Evolutionary conservation across 2,113 vertebrate species (phyloP).

Genomic region (Bufo bufo): DNA sequence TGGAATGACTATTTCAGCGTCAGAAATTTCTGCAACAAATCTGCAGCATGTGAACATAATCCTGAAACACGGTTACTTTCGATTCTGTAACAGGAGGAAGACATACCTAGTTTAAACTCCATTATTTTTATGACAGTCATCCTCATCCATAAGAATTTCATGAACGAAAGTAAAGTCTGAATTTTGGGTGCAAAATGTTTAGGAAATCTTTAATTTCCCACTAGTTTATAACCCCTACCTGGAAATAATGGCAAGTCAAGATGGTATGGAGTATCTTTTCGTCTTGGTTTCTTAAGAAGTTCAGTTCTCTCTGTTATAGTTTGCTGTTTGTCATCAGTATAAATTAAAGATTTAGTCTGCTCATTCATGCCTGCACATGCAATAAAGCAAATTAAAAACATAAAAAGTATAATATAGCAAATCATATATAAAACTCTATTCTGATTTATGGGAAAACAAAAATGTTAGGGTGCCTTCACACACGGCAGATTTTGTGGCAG

Average conservation of each 20-base stretch:
- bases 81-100: too few relatives aligned
- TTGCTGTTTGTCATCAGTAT: slow-evolving; percentile 28
- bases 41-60: not conserved
- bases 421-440: not conserved
- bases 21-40: not conserved
- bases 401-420: slow-evolving; percentile 27
- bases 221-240: slow-evolving; percentile 60
- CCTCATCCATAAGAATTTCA: not conserved
- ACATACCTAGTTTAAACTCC: too few relatives aligned
- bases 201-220: not conserved
- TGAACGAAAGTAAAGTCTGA: not conserved
- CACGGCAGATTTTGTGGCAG: too few relatives aligned
- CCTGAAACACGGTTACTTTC: too few relatives aligned
- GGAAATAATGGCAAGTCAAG: slow-evolving; percentile 62
- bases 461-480: not conserved
- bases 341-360: slow-evolving; percentile 53
- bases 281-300: slow-evolving; percentile 15
- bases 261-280: slow-evolving; percentile 62
- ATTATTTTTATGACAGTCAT: too few relatives aligned
- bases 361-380: slow-evolving; percentile 59
- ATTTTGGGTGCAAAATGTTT: not conserved
- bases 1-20: not conserved
- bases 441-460: not conserved
- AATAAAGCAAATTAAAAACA: slow-evolving; percentile 52
- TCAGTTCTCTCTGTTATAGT: slow-evolving; percentile 57